phyloP scores from a whole-genome alignment of 2,888 invertebrate species.

The Synanthedon vespiformis region DNA sequence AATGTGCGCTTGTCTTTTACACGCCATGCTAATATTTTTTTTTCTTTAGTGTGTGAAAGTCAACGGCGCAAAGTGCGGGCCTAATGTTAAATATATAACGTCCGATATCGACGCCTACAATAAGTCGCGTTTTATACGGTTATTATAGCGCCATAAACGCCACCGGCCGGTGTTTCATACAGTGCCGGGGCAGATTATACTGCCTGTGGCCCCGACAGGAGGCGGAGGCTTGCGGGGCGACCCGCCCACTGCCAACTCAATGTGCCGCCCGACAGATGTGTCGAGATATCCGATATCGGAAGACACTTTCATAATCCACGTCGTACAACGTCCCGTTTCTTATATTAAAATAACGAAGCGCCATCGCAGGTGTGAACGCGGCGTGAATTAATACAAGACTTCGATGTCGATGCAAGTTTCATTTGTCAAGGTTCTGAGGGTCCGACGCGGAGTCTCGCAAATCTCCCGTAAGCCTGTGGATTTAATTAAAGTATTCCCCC shows the following conservation, averaged over 20 bases:
- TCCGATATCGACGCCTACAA: slow-evolving; percentile 67
- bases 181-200: slow-evolving; percentile 65
- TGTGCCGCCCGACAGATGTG: slow-evolving; percentile 65
- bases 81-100: slow-evolving; percentile 51
- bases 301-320: slow-evolving; percentile 68
- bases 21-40: too few species aligned
- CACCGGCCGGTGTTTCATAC: slow-evolving; percentile 69
- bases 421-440: slow-evolving; percentile 16
- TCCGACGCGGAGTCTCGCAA: slow-evolving; percentile 13
- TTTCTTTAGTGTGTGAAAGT: not conserved
- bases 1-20: too few species aligned
- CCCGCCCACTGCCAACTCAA: slow-evolving; percentile 58
- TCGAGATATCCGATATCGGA: slow-evolving; percentile 67
- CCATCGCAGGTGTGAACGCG: slow-evolving; percentile 47
- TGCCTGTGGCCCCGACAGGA: slow-evolving; percentile 47
- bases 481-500: slow-evolving; percentile 53
- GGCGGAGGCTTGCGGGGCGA: slow-evolving; percentile 15
- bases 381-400: slow-evolving; percentile 42
- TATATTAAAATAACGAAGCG: slow-evolving; percentile 59
- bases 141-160: slow-evolving; percentile 70
- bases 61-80: slow-evolving; percentile 35
- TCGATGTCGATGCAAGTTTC: slow-evolving; percentile 15
- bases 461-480: slow-evolving; percentile 38
- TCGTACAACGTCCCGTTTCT: slow-evolving; percentile 52
- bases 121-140: slow-evolving; percentile 70